A percentile compares a stretch with the other conserved stretches of the same genome.
phyloP scores from a whole-genome alignment of 1,140 invertebrate species.

The Brachionus calyciflorus region DNA sequence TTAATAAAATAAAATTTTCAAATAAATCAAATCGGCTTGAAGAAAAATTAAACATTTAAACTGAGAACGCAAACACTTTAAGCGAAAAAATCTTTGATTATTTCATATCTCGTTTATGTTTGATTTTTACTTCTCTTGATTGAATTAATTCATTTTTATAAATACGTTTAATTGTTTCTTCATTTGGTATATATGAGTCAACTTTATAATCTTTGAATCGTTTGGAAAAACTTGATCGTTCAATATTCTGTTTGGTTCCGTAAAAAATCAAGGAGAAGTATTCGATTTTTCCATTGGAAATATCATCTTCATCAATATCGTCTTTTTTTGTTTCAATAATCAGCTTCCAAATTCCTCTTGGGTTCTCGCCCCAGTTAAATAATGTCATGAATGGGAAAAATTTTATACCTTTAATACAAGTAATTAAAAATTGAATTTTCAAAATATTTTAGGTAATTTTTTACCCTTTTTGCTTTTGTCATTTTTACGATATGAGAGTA shows the following conservation, averaged over 20 bases:
- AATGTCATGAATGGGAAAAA: constrained; percentile 86
- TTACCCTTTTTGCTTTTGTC: constrained; percentile 71
- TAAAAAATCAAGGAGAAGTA: constrained; percentile 25
- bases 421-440: neutral
- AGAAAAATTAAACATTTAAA: too few species aligned
- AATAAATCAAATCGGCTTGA: too few species aligned
- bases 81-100: too few species aligned
- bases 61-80: too few species aligned
- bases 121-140: neutral
- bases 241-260: neutral
- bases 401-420: constrained; percentile 47
- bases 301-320: neutral
- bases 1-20: neutral
- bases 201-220: constrained; percentile 2
- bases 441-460: constrained; percentile 25
- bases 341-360: constrained; percentile 72
- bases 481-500: constrained; percentile 69
- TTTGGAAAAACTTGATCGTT: neutral
- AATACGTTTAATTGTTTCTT: constrained; percentile 6
- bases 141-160: constrained; percentile 36
- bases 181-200: neutral
- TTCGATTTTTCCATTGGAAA: constrained; percentile 7
- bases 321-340: neutral
- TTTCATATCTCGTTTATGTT: neutral
- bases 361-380: constrained; percentile 83